Conservation (phyloP, 1,140 invertebrate genomes). For the Drosophila pseudoananassae region DNA sequence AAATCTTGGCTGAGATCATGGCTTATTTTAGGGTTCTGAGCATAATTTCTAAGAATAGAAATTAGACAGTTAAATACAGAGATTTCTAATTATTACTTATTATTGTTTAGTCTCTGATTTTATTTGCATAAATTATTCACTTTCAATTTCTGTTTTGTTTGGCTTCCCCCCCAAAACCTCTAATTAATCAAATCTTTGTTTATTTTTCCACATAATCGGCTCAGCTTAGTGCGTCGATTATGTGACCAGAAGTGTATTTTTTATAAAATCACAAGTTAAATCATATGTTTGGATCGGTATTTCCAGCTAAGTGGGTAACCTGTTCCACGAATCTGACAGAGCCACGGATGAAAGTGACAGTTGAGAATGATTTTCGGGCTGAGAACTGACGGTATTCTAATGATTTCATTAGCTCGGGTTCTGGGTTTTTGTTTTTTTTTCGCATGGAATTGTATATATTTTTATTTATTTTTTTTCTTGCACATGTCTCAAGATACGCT, state of each 20-base stretch:
- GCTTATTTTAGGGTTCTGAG: background rate
- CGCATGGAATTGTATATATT: slow-evolving; percentile 8
- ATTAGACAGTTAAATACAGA: background rate
- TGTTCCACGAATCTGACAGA: slow-evolving; percentile 41
- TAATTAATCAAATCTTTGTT: slow-evolving; percentile 50
- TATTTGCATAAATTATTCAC: slow-evolving; percentile 38
- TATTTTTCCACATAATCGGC: slow-evolving; percentile 18
- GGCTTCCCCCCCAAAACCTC: background rate
- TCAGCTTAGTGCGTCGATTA: slow-evolving; percentile 15
- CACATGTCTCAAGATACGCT: slow-evolving; percentile 53
- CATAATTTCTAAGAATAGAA: background rate
- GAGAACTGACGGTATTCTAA: slow-evolving; percentile 53
- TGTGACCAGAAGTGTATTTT: slow-evolving; percentile 12
- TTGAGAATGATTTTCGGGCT: slow-evolving; percentile 21
- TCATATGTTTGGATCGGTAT: slow-evolving; percentile 36
- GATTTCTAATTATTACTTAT: slow-evolving; percentile 15
- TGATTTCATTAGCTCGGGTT: slow-evolving; percentile 54
- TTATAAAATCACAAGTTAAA: slow-evolving; percentile 20
- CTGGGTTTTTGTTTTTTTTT: slow-evolving; percentile 9
- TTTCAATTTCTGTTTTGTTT: slow-evolving; percentile 32
- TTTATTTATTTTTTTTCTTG: slow-evolving; percentile 9
- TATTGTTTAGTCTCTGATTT: background rate
- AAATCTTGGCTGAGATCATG: background rate
- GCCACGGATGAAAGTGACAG: slow-evolving; percentile 56
- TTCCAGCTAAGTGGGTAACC: slow-evolving; percentile 48